Evolutionary conservation across 2,113 vertebrate species (phyloP).

Genomic region (Peromyscus polionotus): DNA sequence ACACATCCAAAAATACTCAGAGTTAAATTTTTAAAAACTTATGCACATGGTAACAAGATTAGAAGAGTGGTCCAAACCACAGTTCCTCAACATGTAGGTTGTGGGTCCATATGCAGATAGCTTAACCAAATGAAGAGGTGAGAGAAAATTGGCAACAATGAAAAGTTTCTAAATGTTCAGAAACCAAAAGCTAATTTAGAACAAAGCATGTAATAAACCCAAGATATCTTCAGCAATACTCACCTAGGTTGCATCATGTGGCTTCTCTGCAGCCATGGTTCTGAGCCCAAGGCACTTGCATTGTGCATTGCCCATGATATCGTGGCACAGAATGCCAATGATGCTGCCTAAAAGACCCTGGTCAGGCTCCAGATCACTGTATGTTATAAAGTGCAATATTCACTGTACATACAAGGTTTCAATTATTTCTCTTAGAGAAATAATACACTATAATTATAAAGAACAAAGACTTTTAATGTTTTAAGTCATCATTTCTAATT

Average conservation of each 20-base stretch:
- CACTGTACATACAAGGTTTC: not conserved
- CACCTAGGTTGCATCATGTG: no score
- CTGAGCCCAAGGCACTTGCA: not conserved
- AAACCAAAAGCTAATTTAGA: not conserved
- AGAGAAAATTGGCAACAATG: not conserved
- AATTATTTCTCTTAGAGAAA: not conserved
- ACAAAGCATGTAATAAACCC: not conserved
- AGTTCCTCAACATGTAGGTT: not conserved
- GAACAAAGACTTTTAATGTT: no score
- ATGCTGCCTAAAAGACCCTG: not conserved
- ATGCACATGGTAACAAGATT: not conserved
- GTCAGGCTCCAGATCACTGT: not conserved
- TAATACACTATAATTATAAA: not conserved
- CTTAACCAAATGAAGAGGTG: not conserved
- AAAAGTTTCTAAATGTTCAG: not conserved
- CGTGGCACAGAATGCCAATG: not conserved
- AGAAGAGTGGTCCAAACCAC: accelerated
- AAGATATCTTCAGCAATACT: not conserved
- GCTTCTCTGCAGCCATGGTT: not conserved
- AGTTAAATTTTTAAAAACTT: not conserved
- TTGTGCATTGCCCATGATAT: not conserved
- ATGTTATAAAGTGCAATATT: not conserved
- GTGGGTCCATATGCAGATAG: not conserved
- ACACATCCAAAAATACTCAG: not conserved
- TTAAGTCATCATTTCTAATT: not conserved